Evolutionary conservation across 1,140 invertebrate genomes (phyloP), one percentile per base, ranked within the genome.

Genomic region (Drosophila chauvacae): DNA sequence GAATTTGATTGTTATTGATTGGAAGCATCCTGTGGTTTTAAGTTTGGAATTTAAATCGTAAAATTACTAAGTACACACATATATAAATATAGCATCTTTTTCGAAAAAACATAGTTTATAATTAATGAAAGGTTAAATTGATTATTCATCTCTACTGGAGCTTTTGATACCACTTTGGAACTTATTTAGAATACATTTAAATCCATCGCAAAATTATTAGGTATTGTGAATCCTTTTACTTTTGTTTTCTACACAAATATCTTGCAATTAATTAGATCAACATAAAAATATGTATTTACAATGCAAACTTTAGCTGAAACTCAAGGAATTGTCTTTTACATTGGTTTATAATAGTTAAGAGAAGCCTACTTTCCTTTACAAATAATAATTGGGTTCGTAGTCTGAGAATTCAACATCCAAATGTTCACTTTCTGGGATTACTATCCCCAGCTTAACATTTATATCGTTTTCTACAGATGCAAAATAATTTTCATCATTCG

Each of bases 1-100:
- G 62, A 62, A 62, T 37, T 82, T 71, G 78, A 87, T 87, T 87
- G 83, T 82, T 71, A 75, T 77, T 26, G 56, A 41, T 66, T 76
- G 66, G 69, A 86, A 86, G 75, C 70, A 75, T 71, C 45, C 77
- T 53, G 66, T 70, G 16, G 33, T 23, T 55, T 16, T 23, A 63
- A 16, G 20, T 44, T 30, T 57, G 6, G 13, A 64, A 30, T 56
- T 64, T 18, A 50, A 71, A 63, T 68, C 20, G 16, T 23, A 23
- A 53, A 58, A 58, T 42, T 41, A 39, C 18, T 48, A 23, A 41
- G 45, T 51, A 41, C 42, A 39, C 64, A 30, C 7, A 64, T 28
- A 64, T 63, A 35, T 44, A 20, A 37, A 23, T 37, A 55, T 20
- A 7, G 18, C 37, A 37, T 44, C n/a, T 37, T 10, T 16, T 26